These are phyloP conservation scores for Cotesia congregata DNA, from an alignment of 2,888 invertebrate species.

Conservation along the genomic window DNA sequence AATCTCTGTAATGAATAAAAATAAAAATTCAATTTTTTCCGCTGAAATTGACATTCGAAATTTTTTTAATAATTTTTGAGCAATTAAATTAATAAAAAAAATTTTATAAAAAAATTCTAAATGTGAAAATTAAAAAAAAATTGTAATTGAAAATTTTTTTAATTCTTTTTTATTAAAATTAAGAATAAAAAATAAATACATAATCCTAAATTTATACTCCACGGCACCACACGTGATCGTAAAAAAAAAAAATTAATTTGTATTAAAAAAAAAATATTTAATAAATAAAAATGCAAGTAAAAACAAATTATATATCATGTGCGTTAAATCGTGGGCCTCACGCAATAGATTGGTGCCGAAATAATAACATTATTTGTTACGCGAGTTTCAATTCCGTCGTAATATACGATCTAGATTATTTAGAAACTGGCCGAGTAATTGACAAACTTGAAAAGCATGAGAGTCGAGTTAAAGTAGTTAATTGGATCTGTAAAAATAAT, in stretches of 20 bases:
- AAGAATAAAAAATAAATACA: too few relatives aligned
- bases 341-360: constrained; percentile 83
- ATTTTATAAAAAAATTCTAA: too few relatives aligned
- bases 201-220: too few relatives aligned
- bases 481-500: constrained; percentile 72
- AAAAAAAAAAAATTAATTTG: not conserved
- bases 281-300: constrained; percentile 45
- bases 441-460: constrained; percentile 77
- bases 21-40: too few relatives aligned
- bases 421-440: constrained; percentile 73
- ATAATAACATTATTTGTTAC: constrained; percentile 81
- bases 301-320: constrained; percentile 78
- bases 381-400: constrained; percentile 82
- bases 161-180: too few relatives aligned
- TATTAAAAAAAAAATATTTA: not conserved
- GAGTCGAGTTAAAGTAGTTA: constrained; percentile 82
- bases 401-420: constrained; percentile 77
- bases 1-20: constrained; percentile 58
- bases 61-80: not conserved
- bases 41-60: too few relatives aligned
- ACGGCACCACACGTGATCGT: not conserved
- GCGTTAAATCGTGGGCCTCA: constrained; percentile 87
- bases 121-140: too few relatives aligned
- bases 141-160: too few relatives aligned
- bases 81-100: too few relatives aligned